phyloP scores from a whole-genome alignment of 1,140 invertebrate species.

The Ooceraea biroi region DNA sequence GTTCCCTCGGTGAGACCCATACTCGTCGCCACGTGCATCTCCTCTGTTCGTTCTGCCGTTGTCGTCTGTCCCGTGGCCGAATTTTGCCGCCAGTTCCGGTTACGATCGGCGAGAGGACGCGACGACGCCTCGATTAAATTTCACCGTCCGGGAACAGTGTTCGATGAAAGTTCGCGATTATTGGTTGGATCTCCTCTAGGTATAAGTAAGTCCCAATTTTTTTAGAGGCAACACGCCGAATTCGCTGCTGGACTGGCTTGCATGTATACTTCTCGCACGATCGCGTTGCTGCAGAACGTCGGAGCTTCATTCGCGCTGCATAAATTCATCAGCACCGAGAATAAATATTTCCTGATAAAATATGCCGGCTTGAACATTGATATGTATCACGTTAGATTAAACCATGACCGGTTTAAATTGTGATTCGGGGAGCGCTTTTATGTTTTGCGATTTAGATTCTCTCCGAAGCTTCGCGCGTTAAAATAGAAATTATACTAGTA shows the following conservation, averaged over 20 bases:
- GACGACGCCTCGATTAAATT: neutral
- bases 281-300: neutral
- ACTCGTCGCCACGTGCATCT: conserved; percentile 62
- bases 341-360: neutral
- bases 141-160: conserved; percentile 11
- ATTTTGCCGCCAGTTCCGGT: conserved; percentile 19
- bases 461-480: no score
- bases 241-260: no score
- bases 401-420: neutral
- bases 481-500: no score
- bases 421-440: neutral
- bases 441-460: neutral
- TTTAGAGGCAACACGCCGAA: neutral
- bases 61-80: neutral
- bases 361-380: neutral
- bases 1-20: conserved; percentile 10
- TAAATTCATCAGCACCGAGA: neutral
- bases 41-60: neutral
- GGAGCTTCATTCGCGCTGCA: neutral
- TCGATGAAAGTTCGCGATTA: conserved; percentile 37
- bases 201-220: conserved; percentile 29
- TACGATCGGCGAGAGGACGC: neutral
- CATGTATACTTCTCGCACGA: neutral
- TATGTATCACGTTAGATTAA: neutral
- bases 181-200: conserved; percentile 31